Percentiles rank a stretch among this genome's conserved stretches.
Evolutionary conservation across 92 coral and sea anemone genomes (phyloP).

Genomic region (Metridium senile): DNA sequence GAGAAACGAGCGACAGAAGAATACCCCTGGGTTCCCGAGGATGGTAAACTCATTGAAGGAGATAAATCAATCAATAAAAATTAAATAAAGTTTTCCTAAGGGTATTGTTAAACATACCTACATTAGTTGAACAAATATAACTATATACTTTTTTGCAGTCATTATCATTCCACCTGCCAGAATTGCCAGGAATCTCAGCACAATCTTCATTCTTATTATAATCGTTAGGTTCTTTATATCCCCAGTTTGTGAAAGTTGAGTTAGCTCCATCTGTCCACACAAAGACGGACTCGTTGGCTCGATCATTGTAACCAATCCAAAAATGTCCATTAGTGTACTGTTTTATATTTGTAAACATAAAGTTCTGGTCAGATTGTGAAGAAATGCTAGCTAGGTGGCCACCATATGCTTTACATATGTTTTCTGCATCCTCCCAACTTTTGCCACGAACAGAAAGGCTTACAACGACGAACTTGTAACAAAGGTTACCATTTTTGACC

Average conservation of each 20-base stretch:
- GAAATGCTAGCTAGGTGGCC: conserved; percentile 82
- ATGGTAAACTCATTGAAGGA: too few relatives aligned
- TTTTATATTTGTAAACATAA: conserved; percentile 45
- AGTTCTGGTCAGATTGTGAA: conserved; percentile 60
- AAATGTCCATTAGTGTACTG: conserved; percentile 42
- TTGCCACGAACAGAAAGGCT: conserved; percentile 54
- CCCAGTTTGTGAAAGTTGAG: conserved; percentile 68
- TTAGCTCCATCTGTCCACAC: conserved; percentile 87
- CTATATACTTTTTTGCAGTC: conserved; percentile 63
- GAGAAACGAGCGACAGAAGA: too few relatives aligned
- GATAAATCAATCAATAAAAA: too few relatives aligned
- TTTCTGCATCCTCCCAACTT: conserved; percentile 89
- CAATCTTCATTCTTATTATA: conserved; percentile 63
- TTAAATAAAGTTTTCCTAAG: too few relatives aligned
- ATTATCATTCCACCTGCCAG: conserved; percentile 73
- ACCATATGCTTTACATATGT: conserved; percentile 65
- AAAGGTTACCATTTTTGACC: conserved; percentile 65
- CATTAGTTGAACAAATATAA: conserved; percentile 75
- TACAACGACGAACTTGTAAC: conserved; percentile 71
- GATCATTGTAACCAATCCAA: conserved; percentile 88
- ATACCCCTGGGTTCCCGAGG: too few relatives aligned
- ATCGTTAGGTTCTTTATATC: conserved; percentile 73
- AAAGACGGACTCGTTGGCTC: conserved; percentile 67
- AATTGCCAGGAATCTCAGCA: conserved; percentile 48
- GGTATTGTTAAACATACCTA: conserved; percentile 66